These are phyloP conservation scores for Drosophila acutilabella DNA, from an alignment of 2,888 invertebrate species.

Conservation along the genomic window DNA sequence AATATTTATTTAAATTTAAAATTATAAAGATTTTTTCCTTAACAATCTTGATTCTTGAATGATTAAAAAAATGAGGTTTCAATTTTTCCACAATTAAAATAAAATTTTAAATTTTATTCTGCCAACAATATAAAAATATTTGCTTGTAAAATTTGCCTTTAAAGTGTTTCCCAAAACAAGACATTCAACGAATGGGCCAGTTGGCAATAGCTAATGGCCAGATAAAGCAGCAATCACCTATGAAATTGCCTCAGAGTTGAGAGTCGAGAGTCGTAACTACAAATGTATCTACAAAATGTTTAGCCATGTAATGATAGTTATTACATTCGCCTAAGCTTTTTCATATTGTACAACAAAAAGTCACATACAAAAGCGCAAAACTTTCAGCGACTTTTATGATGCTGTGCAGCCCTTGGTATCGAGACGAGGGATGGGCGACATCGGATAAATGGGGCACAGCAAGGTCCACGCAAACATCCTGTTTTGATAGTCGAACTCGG, in stretches of 20 bases:
- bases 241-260: conserved; percentile 29
- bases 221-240: conserved; percentile 19
- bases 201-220: conserved; percentile 16
- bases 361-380: conserved; percentile 56
- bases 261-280: conserved; percentile 35
- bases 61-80: too few relatives aligned
- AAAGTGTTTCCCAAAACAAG: not conserved
- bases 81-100: too few relatives aligned
- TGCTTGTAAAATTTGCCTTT: not conserved
- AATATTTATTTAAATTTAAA: too few relatives aligned
- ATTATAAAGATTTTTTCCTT: too few relatives aligned
- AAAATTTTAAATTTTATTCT: too few relatives aligned
- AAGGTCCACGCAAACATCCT: conserved; percentile 66
- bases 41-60: too few relatives aligned
- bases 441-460: conserved; percentile 13
- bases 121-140: too few relatives aligned
- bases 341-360: conserved; percentile 47
- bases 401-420: conserved; percentile 27
- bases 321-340: conserved; percentile 65
- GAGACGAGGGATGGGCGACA: not conserved
- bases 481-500: conserved; percentile 68
- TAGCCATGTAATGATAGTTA: conserved; percentile 62
- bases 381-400: conserved; percentile 69
- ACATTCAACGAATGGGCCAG: not conserved
- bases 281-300: conserved; percentile 61